A percentile compares a stretch with the other conserved stretches of the same genome.
phyloP scores from a whole-genome alignment of 2,113 vertebrate genomes.

The Hippocampus abdominalis region DNA sequence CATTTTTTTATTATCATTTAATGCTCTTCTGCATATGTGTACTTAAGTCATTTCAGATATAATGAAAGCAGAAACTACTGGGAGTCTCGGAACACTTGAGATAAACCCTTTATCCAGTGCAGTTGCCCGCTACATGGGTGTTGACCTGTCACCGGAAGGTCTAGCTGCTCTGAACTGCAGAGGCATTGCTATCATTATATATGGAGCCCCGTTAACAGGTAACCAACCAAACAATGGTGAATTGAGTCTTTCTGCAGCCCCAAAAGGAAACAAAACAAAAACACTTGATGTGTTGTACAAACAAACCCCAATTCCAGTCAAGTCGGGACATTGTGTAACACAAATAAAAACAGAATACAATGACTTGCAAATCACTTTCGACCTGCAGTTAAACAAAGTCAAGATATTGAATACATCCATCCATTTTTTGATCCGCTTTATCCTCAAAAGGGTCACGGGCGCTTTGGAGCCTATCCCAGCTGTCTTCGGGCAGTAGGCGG shows the following conservation, averaged over 20 bases:
- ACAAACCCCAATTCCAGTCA: too few relatives aligned
- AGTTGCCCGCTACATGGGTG: slow-evolving; percentile 70
- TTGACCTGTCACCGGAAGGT: slow-evolving; percentile 65
- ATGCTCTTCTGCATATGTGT: background rate
- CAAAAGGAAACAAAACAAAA: background rate
- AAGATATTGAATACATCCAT: too few relatives aligned
- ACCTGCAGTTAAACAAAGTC: too few relatives aligned
- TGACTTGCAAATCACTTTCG: too few relatives aligned
- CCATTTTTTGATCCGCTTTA: too few relatives aligned
- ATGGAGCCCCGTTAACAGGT: slow-evolving; percentile 84
- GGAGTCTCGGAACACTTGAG: slow-evolving; percentile 61
- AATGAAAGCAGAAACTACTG: slow-evolving; percentile 19
- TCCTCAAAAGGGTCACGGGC: too few relatives aligned
- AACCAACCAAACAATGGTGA: background rate
- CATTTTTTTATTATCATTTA: background rate
- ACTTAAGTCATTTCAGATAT: slow-evolving; percentile 4
- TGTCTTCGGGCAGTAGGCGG: too few relatives aligned
- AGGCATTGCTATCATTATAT: slow-evolving; percentile 79
- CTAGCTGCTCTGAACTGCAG: slow-evolving; percentile 50
- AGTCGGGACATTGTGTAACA: too few relatives aligned
- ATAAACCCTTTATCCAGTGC: slow-evolving; percentile 72
- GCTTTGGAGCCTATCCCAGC: too few relatives aligned
- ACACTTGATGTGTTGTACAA: too few relatives aligned
- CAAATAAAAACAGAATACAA: too few relatives aligned
- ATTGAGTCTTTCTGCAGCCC: background rate